Evolutionary conservation across 2,113 vertebrate genomes (phyloP), one percentile per base, ranked within the genome.

Genomic region (Lathamus discolor): DNA sequence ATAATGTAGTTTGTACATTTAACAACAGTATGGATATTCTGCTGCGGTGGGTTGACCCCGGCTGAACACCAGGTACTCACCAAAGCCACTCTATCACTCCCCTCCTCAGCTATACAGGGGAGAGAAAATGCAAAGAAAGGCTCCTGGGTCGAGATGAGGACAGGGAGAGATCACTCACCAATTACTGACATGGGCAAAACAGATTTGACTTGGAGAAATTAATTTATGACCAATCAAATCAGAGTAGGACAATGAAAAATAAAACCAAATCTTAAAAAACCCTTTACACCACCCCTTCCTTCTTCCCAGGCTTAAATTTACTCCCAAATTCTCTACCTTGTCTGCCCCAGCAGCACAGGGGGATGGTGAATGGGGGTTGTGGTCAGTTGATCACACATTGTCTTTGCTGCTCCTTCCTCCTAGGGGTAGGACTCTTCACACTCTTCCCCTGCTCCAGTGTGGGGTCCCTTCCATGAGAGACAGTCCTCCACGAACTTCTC

Each of bases 21-120:
- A 97, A 90, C 92, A 97, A 91, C 18, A 51, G 51, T 91, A 96
- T 95, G 74, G 86, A 94, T 96, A 95, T 95, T 90, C 80, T 93
- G 9, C 19, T 59, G 4, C 27, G 28, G 23, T 51, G 51, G 3
- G 19, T 27, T 82, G 35, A 51, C 28, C 35, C 33, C 64, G 49
- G 19, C 43, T 33, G 23, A 31, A 22, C 69, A 16, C 18, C 23
- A 64, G 19, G 31, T 70, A 17, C 10, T 37, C 33, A 64, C 27
- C 16, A 59, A 77, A 83, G 16, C 28, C 20, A 20, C 16, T 57
- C 18, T 63, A 9, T 49, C 35, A 57, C 23, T 44, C 6, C 17
- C 6, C 6, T 69, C 12, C 62, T 70, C 35, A 57, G 23, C 31
- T 14, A 18, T 13, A 29, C 5, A 24, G 22, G 7, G 27, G 17